Evolutionary conservation across 1,140 invertebrate species (phyloP).

Genomic region (Drosophila cardini): DNA sequence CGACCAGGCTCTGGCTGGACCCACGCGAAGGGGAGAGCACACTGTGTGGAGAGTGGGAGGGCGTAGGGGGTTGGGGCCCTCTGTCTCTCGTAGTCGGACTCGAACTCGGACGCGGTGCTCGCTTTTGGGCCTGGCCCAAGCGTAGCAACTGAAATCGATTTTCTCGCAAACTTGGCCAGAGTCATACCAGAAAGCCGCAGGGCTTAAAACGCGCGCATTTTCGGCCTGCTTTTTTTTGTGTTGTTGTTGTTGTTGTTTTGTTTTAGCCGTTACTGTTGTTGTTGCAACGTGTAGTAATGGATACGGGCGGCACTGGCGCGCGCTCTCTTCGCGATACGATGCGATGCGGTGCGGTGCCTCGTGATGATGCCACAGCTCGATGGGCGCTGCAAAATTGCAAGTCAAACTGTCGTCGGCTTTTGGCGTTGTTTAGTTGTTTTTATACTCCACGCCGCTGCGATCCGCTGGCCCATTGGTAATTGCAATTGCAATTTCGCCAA

Average conservation of each 20-base stretch:
- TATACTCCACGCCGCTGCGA: slow-evolving; percentile 42
- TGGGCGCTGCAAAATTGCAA: slow-evolving; percentile 68
- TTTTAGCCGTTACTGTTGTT: slow-evolving; percentile 9
- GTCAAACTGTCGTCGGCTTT: slow-evolving; percentile 79
- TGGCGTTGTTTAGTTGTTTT: slow-evolving; percentile 75
- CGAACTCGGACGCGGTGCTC: slow-evolving; percentile 25
- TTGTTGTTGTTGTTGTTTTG: not conserved
- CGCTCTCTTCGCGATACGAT: not conserved
- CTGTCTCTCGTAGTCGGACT: not conserved
- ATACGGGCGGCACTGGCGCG: slow-evolving; percentile 19
- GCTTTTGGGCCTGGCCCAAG: slow-evolving; percentile 39
- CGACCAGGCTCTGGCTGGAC: not conserved
- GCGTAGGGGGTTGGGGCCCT: not conserved
- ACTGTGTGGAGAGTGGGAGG: not conserved
- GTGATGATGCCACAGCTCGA: slow-evolving; percentile 48
- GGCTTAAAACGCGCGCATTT: slow-evolving; percentile 48
- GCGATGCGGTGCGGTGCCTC: slow-evolving; percentile 11
- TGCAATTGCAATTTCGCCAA: slow-evolving; percentile 80
- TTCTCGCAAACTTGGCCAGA: slow-evolving; percentile 80
- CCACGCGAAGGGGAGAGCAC: slow-evolving; percentile 19
- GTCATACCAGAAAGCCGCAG: slow-evolving; percentile 50
- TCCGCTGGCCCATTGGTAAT: slow-evolving; percentile 65
- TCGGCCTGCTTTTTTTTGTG: slow-evolving; percentile 18
- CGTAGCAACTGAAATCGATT: slow-evolving; percentile 74
- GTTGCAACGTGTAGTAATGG: slow-evolving; percentile 25